These are phyloP conservation scores for Ochotona princeps DNA, from an alignment of 2,113 vertebrate species.

Conservation along the genomic window DNA sequence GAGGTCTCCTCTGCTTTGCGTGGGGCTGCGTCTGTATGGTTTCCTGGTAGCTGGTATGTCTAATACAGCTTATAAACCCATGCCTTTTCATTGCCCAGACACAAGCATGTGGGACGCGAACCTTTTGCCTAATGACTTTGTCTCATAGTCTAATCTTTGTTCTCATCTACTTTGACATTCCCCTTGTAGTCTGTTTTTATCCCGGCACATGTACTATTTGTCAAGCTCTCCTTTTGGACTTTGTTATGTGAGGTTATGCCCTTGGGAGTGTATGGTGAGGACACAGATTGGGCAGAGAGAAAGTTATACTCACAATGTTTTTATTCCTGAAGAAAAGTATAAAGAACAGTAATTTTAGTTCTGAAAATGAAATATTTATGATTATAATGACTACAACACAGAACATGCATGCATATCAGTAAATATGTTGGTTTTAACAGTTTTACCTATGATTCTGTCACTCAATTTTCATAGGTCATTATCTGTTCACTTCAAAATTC, in stretches of 20 bases:
- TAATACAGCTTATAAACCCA: neutral
- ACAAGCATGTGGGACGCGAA: neutral
- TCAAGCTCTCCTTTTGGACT: neutral
- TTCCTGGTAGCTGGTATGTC: neutral
- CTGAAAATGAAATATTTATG: neutral
- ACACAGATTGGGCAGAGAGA: neutral
- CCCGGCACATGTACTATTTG: neutral
- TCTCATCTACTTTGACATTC: neutral
- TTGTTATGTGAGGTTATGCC: neutral
- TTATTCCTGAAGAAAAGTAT: neutral
- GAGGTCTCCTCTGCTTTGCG: neutral
- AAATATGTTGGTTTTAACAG: neutral
- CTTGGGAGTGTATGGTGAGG: accelerated
- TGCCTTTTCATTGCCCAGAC: neutral
- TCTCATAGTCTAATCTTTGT: neutral
- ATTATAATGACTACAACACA: neutral
- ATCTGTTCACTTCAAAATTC: neutral
- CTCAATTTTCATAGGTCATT: neutral
- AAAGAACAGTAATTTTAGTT: neutral
- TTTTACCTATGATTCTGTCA: neutral
- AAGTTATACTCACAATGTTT: neutral
- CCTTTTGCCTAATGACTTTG: neutral
- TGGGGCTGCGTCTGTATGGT: neutral
- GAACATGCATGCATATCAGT: neutral
- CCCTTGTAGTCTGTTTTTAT: neutral